Percentiles rank a stretch among this genome's conserved stretches.
These are phyloP conservation scores for Centroberyx gerrardi DNA, from an alignment of 2,797 vertebrate genomes.

Conservation along the genomic window DNA sequence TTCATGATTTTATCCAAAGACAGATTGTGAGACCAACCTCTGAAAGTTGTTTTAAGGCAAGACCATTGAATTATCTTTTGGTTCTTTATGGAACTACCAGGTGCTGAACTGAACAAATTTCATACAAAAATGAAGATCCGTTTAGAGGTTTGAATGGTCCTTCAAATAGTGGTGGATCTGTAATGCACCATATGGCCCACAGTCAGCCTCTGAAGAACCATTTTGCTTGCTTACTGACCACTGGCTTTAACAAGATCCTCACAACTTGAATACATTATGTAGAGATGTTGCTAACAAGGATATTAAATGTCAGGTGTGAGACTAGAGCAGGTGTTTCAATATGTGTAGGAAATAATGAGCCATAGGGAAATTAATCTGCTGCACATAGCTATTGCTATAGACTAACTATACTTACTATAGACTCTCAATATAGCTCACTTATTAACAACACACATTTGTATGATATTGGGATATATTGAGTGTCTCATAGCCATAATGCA, in stretches of 20 bases:
- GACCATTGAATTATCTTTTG: neutral
- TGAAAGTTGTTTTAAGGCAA: neutral
- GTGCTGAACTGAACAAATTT: neutral
- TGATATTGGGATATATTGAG: slow-evolving; percentile 25
- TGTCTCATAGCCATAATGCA: slow-evolving; percentile 32
- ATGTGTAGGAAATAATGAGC: slow-evolving; percentile 32
- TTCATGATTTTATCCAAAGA: slow-evolving; percentile 12
- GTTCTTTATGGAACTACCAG: slow-evolving; percentile 3
- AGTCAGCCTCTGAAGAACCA: neutral
- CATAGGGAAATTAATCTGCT: slow-evolving; percentile 12
- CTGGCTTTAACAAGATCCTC: slow-evolving; percentile 9
- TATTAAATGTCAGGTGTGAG: slow-evolving; percentile 10
- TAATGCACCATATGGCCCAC: slow-evolving; percentile 14
- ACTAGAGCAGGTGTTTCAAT: slow-evolving; percentile 15
- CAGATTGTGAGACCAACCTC: neutral
- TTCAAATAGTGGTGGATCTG: neutral
- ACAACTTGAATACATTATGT: slow-evolving; percentile 19
- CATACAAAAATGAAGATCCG: neutral
- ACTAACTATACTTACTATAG: neutral
- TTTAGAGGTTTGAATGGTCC: slow-evolving; percentile 1
- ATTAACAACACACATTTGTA: slow-evolving; percentile 25
- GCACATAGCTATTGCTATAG: slow-evolving; percentile 30
- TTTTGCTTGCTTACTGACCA: neutral
- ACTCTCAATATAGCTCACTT: slow-evolving; percentile 14
- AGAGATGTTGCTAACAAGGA: slow-evolving; percentile 9